A percentile compares a stretch with the other conserved stretches of the same genome.
Conservation (phyloP, 1,140 invertebrate species). For the Lineus longissimus region DNA sequence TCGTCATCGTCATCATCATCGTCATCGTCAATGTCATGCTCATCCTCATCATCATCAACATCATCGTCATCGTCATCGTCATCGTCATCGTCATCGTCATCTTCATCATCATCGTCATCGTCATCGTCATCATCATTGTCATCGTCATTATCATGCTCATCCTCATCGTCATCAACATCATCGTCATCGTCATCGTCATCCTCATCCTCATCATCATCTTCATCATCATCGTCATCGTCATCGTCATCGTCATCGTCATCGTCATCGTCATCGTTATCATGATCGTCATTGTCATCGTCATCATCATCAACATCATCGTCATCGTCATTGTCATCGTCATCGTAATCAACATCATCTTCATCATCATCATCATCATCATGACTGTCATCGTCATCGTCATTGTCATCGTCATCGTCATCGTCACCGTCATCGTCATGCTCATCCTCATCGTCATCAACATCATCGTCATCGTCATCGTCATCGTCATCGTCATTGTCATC, state of each 20-base stretch:
- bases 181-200: too few relatives aligned
- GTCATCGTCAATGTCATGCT: background rate
- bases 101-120: conserved; percentile 16
- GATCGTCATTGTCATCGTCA: conserved; percentile 15
- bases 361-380: background rate
- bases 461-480: too few relatives aligned
- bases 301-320: too few relatives aligned
- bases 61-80: too few relatives aligned
- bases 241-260: conserved; percentile 10
- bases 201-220: too few relatives aligned
- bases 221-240: conserved; percentile 17
- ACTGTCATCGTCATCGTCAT: background rate
- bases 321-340: conserved; percentile 13
- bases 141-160: too few relatives aligned
- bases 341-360: background rate
- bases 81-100: conserved; percentile 14
- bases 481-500: conserved; percentile 8
- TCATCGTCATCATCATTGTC: conserved; percentile 9
- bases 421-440: too few relatives aligned
- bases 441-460: too few relatives aligned
- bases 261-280: conserved; percentile 8
- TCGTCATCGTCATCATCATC: background rate
- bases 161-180: too few relatives aligned
- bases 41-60: too few relatives aligned
- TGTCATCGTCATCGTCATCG: background rate